Conservation (phyloP, 2,888 invertebrate species). For the Macaria liturata region DNA sequence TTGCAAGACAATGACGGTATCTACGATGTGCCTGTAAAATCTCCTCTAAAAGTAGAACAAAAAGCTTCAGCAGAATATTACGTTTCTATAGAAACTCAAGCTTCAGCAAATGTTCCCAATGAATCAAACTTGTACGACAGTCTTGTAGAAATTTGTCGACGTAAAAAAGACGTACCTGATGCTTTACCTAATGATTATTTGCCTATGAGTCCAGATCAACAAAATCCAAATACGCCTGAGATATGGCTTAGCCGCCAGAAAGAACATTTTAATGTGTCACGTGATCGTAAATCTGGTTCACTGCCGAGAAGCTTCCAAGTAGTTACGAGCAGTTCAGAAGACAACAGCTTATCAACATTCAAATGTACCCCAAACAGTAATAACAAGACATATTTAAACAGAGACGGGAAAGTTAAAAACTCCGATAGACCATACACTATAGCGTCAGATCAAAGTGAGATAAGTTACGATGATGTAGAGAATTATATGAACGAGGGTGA, state of each 20-base stretch:
- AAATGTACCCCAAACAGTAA: slow-evolving; percentile 73
- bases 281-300: slow-evolving; percentile 89
- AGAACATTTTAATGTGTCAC: slow-evolving; percentile 86
- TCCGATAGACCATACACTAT: slow-evolving; percentile 87
- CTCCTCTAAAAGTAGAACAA: slow-evolving; percentile 58
- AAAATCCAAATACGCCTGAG: slow-evolving; percentile 85
- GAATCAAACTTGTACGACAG: slow-evolving; percentile 69
- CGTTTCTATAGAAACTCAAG: slow-evolving; percentile 64
- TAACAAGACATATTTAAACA: slow-evolving; percentile 80
- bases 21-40: slow-evolving; percentile 71
- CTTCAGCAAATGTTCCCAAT: slow-evolving; percentile 20
- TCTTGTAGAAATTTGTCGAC: slow-evolving; percentile 66
- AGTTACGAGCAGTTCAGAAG: slow-evolving; percentile 79
- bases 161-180: slow-evolving; percentile 61
- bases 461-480: slow-evolving; percentile 87
- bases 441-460: slow-evolving; percentile 88
- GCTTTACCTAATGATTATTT: slow-evolving; percentile 62
- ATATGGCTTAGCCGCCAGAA: slow-evolving; percentile 89
- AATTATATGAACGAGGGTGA: slow-evolving; percentile 78
- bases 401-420: slow-evolving; percentile 84
- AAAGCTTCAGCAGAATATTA: slow-evolving; percentile 56
- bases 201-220: slow-evolving; percentile 71
- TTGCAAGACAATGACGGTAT: slow-evolving; percentile 62
- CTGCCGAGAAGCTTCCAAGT: slow-evolving; percentile 91
- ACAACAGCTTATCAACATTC: slow-evolving; percentile 64